Evolutionary conservation across 2,113 vertebrate genomes (phyloP).

Genomic region (Sceloporus tristichus): DNA sequence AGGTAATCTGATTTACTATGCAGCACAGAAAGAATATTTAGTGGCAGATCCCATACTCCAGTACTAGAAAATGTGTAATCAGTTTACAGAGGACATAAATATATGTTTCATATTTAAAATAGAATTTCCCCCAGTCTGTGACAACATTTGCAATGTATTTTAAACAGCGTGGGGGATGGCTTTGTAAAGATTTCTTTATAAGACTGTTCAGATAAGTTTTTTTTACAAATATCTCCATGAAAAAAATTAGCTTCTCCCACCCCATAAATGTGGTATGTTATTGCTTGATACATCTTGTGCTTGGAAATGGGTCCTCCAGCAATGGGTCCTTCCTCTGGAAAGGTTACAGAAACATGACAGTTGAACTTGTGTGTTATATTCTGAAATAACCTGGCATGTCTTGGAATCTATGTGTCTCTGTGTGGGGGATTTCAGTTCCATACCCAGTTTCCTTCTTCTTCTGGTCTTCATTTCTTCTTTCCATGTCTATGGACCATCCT

Average conservation of each 20-base stretch:
- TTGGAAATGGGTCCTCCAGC: background rate
- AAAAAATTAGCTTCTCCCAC: background rate
- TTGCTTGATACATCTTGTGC: background rate
- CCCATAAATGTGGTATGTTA: background rate
- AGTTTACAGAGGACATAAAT: background rate
- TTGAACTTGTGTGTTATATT: background rate
- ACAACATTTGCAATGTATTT: background rate
- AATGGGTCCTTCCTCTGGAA: background rate
- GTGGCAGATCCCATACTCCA: background rate
- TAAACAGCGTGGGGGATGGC: background rate
- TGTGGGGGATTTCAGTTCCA: background rate
- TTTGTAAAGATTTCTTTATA: background rate
- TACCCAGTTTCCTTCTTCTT: background rate
- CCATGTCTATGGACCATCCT: background rate
- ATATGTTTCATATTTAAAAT: background rate
- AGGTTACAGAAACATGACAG: too few relatives aligned
- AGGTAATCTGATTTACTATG: background rate
- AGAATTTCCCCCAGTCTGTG: background rate
- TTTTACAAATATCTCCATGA: background rate
- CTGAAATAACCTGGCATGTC: background rate
- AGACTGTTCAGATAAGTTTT: background rate
- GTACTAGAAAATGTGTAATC: slow-evolving; percentile 1
- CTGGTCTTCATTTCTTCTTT: background rate
- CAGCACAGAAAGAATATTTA: slow-evolving; percentile 1
- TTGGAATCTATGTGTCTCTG: background rate